Percentiles rank a stretch among this genome's conserved stretches.
phyloP scores from a whole-genome alignment of 1,140 invertebrate genomes.

The Stenopsyche tienmushanensis region DNA sequence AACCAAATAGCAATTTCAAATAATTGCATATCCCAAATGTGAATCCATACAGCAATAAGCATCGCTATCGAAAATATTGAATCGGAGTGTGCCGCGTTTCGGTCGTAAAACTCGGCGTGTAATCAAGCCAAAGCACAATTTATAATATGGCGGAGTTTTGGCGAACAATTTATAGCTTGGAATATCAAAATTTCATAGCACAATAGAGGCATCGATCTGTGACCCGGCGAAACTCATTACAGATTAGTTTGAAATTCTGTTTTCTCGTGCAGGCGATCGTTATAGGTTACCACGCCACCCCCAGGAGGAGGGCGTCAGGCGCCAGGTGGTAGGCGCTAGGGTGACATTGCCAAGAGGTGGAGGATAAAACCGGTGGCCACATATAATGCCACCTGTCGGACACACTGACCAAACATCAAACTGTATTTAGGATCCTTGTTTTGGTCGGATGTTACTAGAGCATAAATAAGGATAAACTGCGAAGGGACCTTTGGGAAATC shows the following conservation, averaged over 20 bases:
- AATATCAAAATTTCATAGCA: slow-evolving; percentile 15
- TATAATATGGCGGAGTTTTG: background rate
- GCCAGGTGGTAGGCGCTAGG: background rate
- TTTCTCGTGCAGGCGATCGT: background rate
- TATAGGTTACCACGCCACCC: too few relatives aligned
- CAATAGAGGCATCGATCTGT: slow-evolving; percentile 19
- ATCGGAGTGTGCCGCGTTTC: background rate
- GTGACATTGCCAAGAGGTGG: background rate
- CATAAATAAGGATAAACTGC: slow-evolving; percentile 27
- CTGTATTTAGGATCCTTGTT: slow-evolving; percentile 25
- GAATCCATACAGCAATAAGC: too few relatives aligned
- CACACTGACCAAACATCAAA: slow-evolving; percentile 32
- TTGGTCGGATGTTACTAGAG: slow-evolving; percentile 2
- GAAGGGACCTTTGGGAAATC: slow-evolving; percentile 15
- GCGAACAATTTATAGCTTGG: slow-evolving; percentile 1
- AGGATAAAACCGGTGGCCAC: too few relatives aligned
- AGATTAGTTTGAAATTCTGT: slow-evolving; percentile 31
- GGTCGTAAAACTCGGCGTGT: background rate
- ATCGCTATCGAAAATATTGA: background rate
- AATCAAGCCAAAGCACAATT: background rate
- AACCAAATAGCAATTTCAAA: too few relatives aligned
- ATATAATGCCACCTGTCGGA: slow-evolving; percentile 25
- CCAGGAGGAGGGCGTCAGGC: background rate
- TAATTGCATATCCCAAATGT: too few relatives aligned
- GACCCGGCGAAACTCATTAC: slow-evolving; percentile 19